Percentiles rank a stretch among this genome's conserved stretches.
Evolutionary conservation across 2,113 vertebrate genomes (phyloP).

Genomic region (Hirundichthys speculiger): DNA sequence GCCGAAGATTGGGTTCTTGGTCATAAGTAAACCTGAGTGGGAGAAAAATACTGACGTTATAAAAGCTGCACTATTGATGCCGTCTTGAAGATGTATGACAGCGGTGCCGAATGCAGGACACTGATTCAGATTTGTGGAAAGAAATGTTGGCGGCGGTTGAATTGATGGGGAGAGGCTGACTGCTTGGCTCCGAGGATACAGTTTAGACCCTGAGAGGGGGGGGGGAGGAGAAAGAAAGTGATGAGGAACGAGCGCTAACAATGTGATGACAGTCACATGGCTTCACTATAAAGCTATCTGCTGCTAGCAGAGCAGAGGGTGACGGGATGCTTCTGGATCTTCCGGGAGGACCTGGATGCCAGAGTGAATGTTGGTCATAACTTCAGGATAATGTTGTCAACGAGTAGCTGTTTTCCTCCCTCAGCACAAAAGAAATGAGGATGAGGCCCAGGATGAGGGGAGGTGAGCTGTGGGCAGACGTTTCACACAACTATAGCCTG

Average conservation of each 20-base stretch:
- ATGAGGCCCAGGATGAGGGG: neutral
- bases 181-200: neutral
- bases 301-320: conserved; percentile 10
- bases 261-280: conserved; percentile 23
- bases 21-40: neutral
- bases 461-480: conserved; percentile 14
- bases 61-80: conserved; percentile 4
- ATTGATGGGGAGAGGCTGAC: neutral
- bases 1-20: conserved; percentile 15
- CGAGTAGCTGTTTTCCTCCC: conserved; percentile 13
- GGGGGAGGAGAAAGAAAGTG: too few relatives aligned
- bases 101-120: neutral
- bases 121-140: conserved; percentile 13
- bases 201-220: neutral
- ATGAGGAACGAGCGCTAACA: conserved; percentile 24
- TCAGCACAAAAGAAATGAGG: conserved; percentile 4
- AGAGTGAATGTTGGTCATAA: conserved; percentile 44
- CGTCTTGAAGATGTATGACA: neutral
- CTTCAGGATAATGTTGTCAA: conserved; percentile 55
- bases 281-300: conserved; percentile 32
- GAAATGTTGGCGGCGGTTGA: neutral
- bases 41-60: too few relatives aligned
- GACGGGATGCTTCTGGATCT: conserved; percentile 26
- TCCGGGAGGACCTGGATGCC: conserved; percentile 27
- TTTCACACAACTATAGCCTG: conserved; percentile 33